Conservation (phyloP, 2,113 vertebrate species). For the Sylvia atricapilla region DNA sequence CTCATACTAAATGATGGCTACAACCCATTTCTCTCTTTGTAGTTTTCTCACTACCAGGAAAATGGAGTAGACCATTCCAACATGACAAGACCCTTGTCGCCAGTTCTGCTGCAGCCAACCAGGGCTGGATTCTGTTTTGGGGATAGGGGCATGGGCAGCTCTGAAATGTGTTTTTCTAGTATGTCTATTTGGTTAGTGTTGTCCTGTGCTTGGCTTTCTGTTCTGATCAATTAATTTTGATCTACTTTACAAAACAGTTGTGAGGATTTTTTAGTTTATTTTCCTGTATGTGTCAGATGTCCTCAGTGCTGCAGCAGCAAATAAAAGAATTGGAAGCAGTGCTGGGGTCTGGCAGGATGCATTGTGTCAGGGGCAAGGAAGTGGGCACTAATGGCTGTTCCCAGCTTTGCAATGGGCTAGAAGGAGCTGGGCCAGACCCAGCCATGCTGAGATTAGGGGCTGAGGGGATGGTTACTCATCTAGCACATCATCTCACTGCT, state of each 20-base stretch:
- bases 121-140: neutral
- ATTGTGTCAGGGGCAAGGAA: neutral
- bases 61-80: neutral
- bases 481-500: neutral
- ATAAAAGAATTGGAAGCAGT: neutral
- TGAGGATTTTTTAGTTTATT: neutral
- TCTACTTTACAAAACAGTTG: neutral
- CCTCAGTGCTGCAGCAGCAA: neutral
- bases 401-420: neutral
- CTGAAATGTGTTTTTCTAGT: neutral
- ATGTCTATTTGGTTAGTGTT: neutral
- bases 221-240: neutral
- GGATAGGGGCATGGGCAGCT: accelerated
- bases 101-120: neutral
- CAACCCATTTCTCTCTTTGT: neutral
- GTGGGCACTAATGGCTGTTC: accelerated
- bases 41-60: neutral
- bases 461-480: neutral
- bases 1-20: neutral
- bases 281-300: neutral
- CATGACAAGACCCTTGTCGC: neutral
- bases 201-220: neutral
- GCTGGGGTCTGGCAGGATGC: neutral
- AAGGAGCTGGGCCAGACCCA: neutral
- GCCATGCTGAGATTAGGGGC: neutral